Percentiles rank a stretch among this genome's conserved stretches.
phyloP scores from a whole-genome alignment of 2,888 invertebrate genomes.

The Mesochorus sp. region DNA sequence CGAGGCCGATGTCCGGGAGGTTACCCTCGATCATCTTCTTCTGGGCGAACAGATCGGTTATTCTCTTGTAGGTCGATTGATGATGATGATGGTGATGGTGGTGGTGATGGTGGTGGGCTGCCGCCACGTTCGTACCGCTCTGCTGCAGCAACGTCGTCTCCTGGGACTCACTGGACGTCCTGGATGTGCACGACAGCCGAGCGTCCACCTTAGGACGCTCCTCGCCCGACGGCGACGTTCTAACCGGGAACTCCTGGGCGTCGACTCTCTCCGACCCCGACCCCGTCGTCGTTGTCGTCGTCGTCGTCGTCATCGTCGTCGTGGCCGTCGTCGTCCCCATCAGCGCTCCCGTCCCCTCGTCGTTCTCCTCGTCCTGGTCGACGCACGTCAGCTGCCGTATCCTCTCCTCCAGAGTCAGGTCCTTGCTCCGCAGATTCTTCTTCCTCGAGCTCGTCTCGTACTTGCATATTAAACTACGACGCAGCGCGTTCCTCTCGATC shows the following conservation, averaged over 20 bases:
- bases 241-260: conserved; percentile 81
- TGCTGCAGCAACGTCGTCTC: conserved; percentile 42
- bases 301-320: conserved; percentile 89
- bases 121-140: conserved; percentile 20
- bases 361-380: conserved; percentile 88
- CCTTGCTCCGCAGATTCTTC: conserved; percentile 84
- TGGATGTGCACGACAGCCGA: conserved; percentile 16
- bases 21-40: conserved; percentile 79
- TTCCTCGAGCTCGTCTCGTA: conserved; percentile 84
- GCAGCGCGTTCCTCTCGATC: conserved; percentile 91
- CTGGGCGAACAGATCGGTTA: conserved; percentile 85
- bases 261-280: conserved; percentile 41
- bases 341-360: conserved; percentile 62
- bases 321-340: conserved; percentile 15
- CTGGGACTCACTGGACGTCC: conserved; percentile 35
- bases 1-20: conserved; percentile 84
- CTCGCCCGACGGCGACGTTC: conserved; percentile 87
- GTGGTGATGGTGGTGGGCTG: conserved; percentile 60
- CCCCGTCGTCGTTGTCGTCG: conserved; percentile 61
- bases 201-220: conserved; percentile 80
- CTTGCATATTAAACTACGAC: conserved; percentile 89
- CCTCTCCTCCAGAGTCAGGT: conserved; percentile 92
- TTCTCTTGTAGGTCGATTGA: conserved; percentile 86
- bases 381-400: conserved; percentile 92
- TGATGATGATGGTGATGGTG: conserved; percentile 66